Base-by-base conservation (phyloP, 2,888 invertebrate genomes). In the Scrobipalpa atriplicella region DNA sequence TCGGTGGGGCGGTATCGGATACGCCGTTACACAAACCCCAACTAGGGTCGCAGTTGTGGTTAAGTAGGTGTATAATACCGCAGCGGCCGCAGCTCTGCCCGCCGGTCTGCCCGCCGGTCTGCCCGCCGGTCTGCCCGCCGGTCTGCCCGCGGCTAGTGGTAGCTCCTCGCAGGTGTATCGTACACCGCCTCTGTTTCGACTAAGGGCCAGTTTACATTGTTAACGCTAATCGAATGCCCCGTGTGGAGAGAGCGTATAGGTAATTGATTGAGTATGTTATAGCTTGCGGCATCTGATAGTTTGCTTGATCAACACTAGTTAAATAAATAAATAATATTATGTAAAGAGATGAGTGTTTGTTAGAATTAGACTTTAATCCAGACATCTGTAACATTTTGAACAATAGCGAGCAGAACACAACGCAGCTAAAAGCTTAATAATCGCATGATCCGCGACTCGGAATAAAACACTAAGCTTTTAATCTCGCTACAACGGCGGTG, bases 11-110 rank as follows among this genome's bases (percentile, higher is more conserved):
- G 19, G 41, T 61, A 61, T 61, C 19, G 41, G 61, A 41, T 61
- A 13, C 61, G 41, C 41, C 19, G 61, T 61, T 41, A 16, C 1
- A 39, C 61, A 18, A 41, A 39, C 61, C 61, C 16, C 38, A 58
- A 38, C 58, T 58, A 29, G 61, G 19, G 61, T 41, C 61, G 39
- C 41, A 39, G 39, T 60, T 39, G 61, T 41, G 41, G 41, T 41
- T 61, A 61, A 61, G 61, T 61, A 61, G 61, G 61, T 61, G 61
- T 61, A 41, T 61, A 39, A 61, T 61, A 41, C 39, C 41, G 19
- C 41, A 21, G 41, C 41, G 41, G 39, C 61, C 61, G 41, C 61
- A 19, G 41, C 7, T 5, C n/a, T 36, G 29, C n/a, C n/a, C n/a
- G n/a, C n/a, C n/a, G n/a, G n/a, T n/a, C n/a, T n/a, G n/a, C n/a